Conservation (phyloP, 2,113 vertebrate genomes). For the Junco hyemalis region DNA sequence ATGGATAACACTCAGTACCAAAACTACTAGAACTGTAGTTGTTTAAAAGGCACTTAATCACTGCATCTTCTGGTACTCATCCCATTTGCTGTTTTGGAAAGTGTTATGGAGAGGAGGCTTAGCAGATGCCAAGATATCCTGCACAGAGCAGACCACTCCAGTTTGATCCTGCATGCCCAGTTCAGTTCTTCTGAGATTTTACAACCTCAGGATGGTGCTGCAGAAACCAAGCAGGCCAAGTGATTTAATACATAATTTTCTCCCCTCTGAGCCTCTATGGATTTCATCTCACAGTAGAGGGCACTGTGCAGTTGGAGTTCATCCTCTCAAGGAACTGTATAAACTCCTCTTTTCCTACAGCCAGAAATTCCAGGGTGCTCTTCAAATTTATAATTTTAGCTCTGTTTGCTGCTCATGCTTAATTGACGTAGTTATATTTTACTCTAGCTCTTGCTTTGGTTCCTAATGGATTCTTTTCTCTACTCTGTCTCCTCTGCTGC, state of each 20-base stretch:
- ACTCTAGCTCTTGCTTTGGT: background rate
- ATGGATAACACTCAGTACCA: background rate
- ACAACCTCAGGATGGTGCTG: background rate
- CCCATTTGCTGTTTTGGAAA: background rate
- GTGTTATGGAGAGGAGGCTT: background rate
- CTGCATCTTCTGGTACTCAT: background rate
- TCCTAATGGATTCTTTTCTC: background rate
- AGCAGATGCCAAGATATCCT: background rate
- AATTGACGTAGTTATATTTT: background rate
- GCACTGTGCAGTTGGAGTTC: slow-evolving; percentile 44
- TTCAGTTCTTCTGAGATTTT: background rate
- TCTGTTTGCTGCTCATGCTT: background rate
- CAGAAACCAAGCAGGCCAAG: background rate
- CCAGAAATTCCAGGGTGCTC: background rate
- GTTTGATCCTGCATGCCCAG: background rate
- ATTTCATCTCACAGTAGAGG: slow-evolving; percentile 35
- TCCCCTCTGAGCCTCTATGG: background rate
- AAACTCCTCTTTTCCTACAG: background rate
- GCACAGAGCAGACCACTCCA: background rate
- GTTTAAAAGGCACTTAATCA: background rate
- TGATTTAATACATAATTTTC: background rate
- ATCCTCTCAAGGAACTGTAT: background rate
- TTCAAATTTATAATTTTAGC: slow-evolving; percentile 5
- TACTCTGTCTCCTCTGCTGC: background rate
- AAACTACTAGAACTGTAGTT: background rate